Evolutionary conservation across 1,140 invertebrate genomes (phyloP), one percentile per base, ranked within the genome.

Genomic region (Chymomyza costata): DNA sequence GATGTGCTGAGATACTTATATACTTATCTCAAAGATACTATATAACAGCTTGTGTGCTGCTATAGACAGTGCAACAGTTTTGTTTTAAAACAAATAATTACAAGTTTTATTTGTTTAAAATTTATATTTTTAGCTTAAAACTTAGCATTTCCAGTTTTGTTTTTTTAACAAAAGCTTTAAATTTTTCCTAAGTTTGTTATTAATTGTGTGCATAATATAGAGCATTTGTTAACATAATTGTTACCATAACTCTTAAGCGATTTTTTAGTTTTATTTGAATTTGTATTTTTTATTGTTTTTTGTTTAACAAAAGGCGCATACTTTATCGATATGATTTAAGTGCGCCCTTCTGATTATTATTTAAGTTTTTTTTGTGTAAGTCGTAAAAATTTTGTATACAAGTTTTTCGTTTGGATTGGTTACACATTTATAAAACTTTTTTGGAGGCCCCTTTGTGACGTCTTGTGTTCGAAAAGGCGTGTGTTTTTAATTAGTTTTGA

Each of bases 401-500:
- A 38, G 49, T 57, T n/a, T 55, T 61, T 59, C 32, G 31, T 13
- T 14, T 13, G 43, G 28, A 57, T 61, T 53, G 34, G 35, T 65
- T 14, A 64, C n/a, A n/a, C n/a, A n/a, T n/a, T n/a, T n/a, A n/a
- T n/a, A n/a, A n/a, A 43, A 39, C 53, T 11, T 11, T 48, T 57
- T 65, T 73, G 32, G 63, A 58, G 63, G 51, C 69, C 63, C 73
- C 54, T 58, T 16, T 15, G 21, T 40, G 37, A 11, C 35, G 19
- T 39, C n/a, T n/a, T 50, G 35, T 8, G 15, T 17, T 38, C 47
- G 18, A 18, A 43, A 14, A 16, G 34, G 53, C 31, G 48, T 63
- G 51, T 64, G 45, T 43, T 34, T 65, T 73, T 74, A 74, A 74
- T 74, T 67, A 69, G 25, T 65, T 73, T 74, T 74, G 65, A 76